Evolutionary conservation across 2,797 vertebrate genomes (phyloP).

Genomic region (Bucorvus abyssinicus): DNA sequence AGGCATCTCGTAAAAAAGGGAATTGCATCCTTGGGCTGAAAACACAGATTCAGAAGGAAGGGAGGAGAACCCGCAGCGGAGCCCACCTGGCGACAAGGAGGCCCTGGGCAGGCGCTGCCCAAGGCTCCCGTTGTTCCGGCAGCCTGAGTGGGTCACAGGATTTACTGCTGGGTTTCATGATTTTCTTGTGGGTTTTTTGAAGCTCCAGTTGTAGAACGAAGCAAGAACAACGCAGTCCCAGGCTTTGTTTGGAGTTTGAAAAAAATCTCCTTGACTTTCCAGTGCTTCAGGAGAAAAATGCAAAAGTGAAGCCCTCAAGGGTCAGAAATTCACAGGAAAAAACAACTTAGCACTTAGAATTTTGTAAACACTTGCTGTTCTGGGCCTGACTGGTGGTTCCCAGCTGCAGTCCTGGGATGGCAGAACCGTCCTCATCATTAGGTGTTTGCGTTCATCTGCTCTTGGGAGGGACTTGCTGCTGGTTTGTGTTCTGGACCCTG

Average conservation of each 20-base stretch:
- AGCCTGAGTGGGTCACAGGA: background rate
- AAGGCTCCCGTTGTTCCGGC: background rate
- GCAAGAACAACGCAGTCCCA: background rate
- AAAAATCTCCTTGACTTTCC: background rate
- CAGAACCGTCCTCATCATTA: background rate
- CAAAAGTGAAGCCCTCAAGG: background rate
- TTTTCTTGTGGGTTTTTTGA: constrained; percentile 1
- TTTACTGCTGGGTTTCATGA: background rate
- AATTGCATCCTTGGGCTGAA: constrained; percentile 59
- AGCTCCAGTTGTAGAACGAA: background rate
- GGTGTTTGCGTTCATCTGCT: background rate
- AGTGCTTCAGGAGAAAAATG: background rate
- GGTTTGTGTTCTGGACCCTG: background rate
- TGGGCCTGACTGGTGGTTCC: background rate
- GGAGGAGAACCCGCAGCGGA: background rate
- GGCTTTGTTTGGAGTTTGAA: background rate
- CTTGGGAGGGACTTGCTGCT: background rate
- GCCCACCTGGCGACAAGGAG: background rate
- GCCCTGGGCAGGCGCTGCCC: background rate
- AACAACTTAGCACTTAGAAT: background rate
- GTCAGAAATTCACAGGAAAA: background rate
- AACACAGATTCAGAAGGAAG: constrained; percentile 43
- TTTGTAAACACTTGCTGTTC: background rate
- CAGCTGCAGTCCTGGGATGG: background rate
- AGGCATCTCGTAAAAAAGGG: constrained; percentile 60